A percentile compares a stretch with the other conserved stretches of the same genome.
phyloP scores from a whole-genome alignment of 2,888 invertebrate species.

The Eustalomyia histrio region DNA sequence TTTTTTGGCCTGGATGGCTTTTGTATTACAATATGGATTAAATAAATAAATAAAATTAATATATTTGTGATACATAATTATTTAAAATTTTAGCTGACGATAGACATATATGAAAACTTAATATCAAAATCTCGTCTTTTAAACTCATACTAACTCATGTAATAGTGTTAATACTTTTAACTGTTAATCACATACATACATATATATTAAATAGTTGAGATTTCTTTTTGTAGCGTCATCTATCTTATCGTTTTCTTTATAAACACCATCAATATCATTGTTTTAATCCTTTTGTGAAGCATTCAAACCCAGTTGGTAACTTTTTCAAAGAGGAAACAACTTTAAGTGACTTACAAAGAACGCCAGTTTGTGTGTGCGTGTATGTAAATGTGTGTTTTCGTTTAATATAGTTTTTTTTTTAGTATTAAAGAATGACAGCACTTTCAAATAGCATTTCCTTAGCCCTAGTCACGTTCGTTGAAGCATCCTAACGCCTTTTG shows the following conservation, averaged over 20 bases:
- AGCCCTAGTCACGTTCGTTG: slow-evolving; percentile 59
- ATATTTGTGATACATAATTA: too few relatives aligned
- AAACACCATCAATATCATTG: slow-evolving; percentile 16
- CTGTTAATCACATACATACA: slow-evolving; percentile 49
- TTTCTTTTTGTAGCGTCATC: slow-evolving; percentile 30
- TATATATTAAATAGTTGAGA: slow-evolving; percentile 52
- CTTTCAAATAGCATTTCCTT: slow-evolving; percentile 63
- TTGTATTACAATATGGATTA: too few relatives aligned
- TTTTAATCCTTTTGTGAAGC: slow-evolving; percentile 55
- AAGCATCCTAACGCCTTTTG: slow-evolving; percentile 64
- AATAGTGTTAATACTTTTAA: slow-evolving; percentile 38
- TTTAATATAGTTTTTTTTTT: neutral
- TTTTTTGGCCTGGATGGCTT: too few relatives aligned
- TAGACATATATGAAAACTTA: slow-evolving; percentile 7
- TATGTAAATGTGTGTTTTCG: neutral
- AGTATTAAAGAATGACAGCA: slow-evolving; percentile 53
- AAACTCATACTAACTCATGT: neutral
- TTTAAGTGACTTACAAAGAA: slow-evolving; percentile 54
- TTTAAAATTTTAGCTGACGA: too few relatives aligned
- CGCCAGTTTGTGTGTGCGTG: slow-evolving; percentile 3
- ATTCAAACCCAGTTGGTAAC: slow-evolving; percentile 47
- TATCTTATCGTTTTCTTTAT: neutral
- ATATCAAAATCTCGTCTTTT: slow-evolving; percentile 17
- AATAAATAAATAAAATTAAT: too few relatives aligned
- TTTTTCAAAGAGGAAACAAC: slow-evolving; percentile 48